Evolutionary conservation across 2,888 invertebrate genomes (phyloP), one percentile per base, ranked within the genome.

Genomic region (Cheiracanthium punctorium): DNA sequence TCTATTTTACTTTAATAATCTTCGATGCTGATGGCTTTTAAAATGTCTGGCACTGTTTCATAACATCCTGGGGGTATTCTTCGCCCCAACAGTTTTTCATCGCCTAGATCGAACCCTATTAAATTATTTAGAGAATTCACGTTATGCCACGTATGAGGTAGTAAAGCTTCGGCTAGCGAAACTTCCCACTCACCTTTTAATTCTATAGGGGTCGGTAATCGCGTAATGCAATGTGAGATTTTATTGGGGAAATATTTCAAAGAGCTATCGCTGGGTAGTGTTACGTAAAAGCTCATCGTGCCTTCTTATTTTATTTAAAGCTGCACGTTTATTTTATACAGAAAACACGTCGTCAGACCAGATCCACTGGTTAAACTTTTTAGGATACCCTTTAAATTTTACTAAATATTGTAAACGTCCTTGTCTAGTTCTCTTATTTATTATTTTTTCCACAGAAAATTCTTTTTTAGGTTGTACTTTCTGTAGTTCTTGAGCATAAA

Each of bases 41-140:
- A 58, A 33, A 79, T 58, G 37, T 71, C 79, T 17, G 58, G 17
- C 10, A 58, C 29, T 0, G 17, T 52, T 58, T 79, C 79, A 24
- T 79, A 79, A 71, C 12, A 79, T 33, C 79, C 79, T 17, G 79
- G 70, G 17, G 79, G 37, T 52, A 79, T 24, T 12, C 28, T 1
- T 70, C 58, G 70, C 14, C 52, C 41, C 1, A 33, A 10, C 5
- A 20, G 7, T 17, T 33, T 32, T 24, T 28, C 69, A 20, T 33
- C 24, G 1, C 24, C 33, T 14, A 32, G 12, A 5, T 70, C 58
- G 52, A 48, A 79, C 20, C 77, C 70, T 48, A 52, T 32, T 43
- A 79, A 69, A 28, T 77, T 69, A 41, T 79, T 79, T 8, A 30
- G n/a, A 1, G 12, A n/a, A 12, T 32, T 65, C 12, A 81, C 48